A percentile compares a stretch with the other conserved stretches of the same genome.
These are phyloP conservation scores for Araneus ventricosus DNA, from an alignment of 1,140 invertebrate genomes.

Conservation along the genomic window DNA sequence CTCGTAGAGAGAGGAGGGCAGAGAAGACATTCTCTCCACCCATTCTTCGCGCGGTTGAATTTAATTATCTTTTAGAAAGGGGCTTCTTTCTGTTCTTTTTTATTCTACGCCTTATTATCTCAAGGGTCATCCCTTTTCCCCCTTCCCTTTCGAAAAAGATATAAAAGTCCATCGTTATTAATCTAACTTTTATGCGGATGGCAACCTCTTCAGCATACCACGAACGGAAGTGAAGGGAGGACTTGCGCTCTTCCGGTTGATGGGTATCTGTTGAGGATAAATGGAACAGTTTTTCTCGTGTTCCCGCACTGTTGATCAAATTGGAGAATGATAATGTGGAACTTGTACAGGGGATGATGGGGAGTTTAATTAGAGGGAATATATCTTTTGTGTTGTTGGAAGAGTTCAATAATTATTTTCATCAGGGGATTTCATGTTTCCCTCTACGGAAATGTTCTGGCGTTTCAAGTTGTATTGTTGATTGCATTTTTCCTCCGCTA, in stretches of 20 bases:
- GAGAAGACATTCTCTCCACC: neutral
- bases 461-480: too few relatives aligned
- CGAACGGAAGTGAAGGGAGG: neutral
- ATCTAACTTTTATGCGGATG: neutral
- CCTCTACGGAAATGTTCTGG: too few relatives aligned
- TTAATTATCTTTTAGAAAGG: constrained; percentile 30
- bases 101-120: neutral
- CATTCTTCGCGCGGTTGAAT: constrained; percentile 26
- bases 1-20: neutral
- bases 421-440: neutral
- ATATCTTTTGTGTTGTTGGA: neutral
- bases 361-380: neutral
- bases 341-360: neutral
- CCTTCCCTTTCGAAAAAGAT: neutral
- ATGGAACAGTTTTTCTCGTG: neutral
- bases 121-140: neutral
- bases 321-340: neutral
- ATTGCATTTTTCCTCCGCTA: too few relatives aligned
- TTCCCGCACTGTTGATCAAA: neutral
- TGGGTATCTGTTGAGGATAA: neutral
- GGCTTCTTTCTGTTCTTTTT: neutral
- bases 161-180: constrained; percentile 27
- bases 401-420: neutral
- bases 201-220: neutral
- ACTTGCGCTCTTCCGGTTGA: neutral